Evolutionary conservation across 2,888 invertebrate genomes (phyloP).

Genomic region (Galeruca laticollis): DNA sequence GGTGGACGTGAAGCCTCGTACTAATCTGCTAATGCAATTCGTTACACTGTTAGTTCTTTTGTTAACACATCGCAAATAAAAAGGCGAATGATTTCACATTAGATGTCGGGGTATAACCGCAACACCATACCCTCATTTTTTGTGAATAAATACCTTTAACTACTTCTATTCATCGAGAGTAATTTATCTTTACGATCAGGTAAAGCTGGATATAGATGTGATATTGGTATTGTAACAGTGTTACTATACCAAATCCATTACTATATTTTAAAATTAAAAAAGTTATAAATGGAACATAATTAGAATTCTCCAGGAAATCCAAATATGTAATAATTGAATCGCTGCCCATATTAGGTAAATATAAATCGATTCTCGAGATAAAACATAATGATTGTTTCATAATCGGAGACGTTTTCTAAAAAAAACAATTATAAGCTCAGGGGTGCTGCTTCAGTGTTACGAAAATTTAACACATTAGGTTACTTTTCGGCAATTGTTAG

Average conservation of each 20-base stretch:
- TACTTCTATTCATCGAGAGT: conserved; percentile 53
- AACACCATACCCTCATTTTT: conserved; percentile 26
- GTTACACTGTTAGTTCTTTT: conserved; percentile 63
- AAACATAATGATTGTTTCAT: too few species aligned
- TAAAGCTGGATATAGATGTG: conserved; percentile 38
- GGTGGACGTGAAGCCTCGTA: conserved; percentile 55
- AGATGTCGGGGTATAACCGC: conserved; percentile 52
- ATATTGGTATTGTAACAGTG: background rate
- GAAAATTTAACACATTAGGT: too few species aligned
- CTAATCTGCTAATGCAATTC: conserved; percentile 66
- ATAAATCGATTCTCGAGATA: too few species aligned
- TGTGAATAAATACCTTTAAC: conserved; percentile 46
- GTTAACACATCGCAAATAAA: conserved; percentile 60
- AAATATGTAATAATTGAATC: too few species aligned
- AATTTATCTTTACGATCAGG: conserved; percentile 54
- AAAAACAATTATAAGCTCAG: too few species aligned
- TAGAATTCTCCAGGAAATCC: too few species aligned
- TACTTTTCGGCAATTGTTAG: too few species aligned
- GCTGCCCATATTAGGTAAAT: too few species aligned
- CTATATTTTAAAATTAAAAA: background rate
- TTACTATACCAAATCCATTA: background rate
- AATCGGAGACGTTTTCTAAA: too few species aligned
- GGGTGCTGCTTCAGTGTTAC: too few species aligned
- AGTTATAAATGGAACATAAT: background rate
- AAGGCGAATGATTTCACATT: conserved; percentile 57